Base-by-base conservation (phyloP, 1,140 invertebrate species). In the Babylonia areolata region DNA sequence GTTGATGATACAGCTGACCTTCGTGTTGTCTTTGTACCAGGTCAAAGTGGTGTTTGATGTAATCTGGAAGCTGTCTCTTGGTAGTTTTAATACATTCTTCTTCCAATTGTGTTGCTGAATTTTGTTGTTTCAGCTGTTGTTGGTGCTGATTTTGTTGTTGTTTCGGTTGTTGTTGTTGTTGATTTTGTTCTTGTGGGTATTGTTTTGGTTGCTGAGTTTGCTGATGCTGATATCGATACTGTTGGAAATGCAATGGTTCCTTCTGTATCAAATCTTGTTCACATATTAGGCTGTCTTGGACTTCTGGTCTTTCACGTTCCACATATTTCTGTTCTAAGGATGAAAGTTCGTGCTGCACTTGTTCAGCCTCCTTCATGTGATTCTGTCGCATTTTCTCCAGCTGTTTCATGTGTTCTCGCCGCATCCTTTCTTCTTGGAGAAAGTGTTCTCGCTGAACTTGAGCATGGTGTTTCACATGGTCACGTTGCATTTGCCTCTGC, bases 321-420 rank as follows among this genome's bases (percentile, higher is more conserved):
- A 69, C 54, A 46, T 89, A 85, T 69, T 87, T 73, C 37, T 89
- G 84, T 51, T 89, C 85, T 31, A 86, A 82, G 40, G 28, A n/a
- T 9, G 71, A 20, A 1, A 82, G 85, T 23, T 78, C 42, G 17
- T 71, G 64, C n/a, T 51, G 28, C 78, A 80, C 23, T 20, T 81
- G 75, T 5, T 58, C 46, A 5, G 83, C 28, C 28, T 28, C 31
- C 11, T 39, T 37, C 73, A 51, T n/a, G 6, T 85, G 35, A 31
- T 81, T 28, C 31, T 15, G 31, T n/a, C 37, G 35, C 80, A 58
- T 35, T 39, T 81, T 54, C 12, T 81, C 46, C 37, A 46, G 58
- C n/a, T 81, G 20, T 39, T 81, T 58, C 40, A 58, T 46, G 1
- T 81, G 58, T n/a, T 81, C 46, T 6, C 33, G 80, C 40, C 3